Base-by-base conservation (phyloP, 2,797 vertebrate genomes). In the Pogoniulus pusillus region DNA sequence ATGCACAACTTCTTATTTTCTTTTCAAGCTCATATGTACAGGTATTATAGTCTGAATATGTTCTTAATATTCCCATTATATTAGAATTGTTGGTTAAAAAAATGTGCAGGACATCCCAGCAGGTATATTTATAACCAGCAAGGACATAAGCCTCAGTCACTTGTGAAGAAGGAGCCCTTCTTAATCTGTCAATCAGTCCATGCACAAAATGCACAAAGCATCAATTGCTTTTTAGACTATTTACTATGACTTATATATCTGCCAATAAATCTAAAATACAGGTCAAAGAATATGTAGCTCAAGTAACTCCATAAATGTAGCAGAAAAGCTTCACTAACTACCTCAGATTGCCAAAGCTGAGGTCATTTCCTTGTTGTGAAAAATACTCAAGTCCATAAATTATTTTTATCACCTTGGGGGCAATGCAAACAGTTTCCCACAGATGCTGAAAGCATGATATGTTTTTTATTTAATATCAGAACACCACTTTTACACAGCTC, bases 211-310 rank as follows among this genome's bases (percentile, higher is more conserved):
- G 90, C 93, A 96, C 85, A 35, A 93, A 94, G 91, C 96, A 95
- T 96, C 96, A 96, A 66, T 91, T 96, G 95, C 95, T 95, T 97
- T 97, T 97, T 96, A 95, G 92, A 90, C 96, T 97, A 97, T 97
- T 97, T 97, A 97, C 97, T 96, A 93, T 96, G 94, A 96, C 96
- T 98, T 97, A 96, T 91, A 95, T 96, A 97, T 97, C 96, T 97
- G 96, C 95, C 97, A 97, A 97, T 97, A 98, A 97, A 97, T 97
- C 96, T 97, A 93, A 97, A 97, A 96, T 94, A 93, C 96, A 97
- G 95, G 96, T 97, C 96, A 97, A 96, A 97, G 95, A 97, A 96
- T 96, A 92, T 95, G 96, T 91, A 97, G 91, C 96, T 96, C 96
- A 96, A 97, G 94, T 96, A 97, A 97, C 97, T 97, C 97, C 96